phyloP scores from a whole-genome alignment of 2,797 vertebrate genomes.

The Sardinella longiceps region DNA sequence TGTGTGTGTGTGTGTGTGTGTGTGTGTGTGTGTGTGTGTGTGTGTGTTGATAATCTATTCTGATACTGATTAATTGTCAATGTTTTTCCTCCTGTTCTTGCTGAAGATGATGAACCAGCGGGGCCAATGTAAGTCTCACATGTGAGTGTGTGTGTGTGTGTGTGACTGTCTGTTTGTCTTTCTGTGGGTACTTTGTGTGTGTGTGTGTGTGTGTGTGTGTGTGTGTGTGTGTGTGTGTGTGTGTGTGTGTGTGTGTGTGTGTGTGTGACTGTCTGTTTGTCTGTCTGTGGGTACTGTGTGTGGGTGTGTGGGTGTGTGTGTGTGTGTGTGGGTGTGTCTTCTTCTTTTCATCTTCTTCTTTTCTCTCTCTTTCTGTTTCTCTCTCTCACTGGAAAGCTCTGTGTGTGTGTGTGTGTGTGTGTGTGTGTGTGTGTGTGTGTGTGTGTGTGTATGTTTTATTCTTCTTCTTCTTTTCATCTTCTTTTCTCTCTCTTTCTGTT shows the following conservation, averaged over 20 bases:
- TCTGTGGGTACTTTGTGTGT: background rate
- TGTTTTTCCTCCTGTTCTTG: conserved; percentile 68
- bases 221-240: background rate
- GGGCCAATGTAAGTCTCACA: conserved; percentile 90
- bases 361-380: no score
- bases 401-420: background rate
- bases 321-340: background rate
- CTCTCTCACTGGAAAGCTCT: no score
- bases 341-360: no score
- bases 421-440: background rate
- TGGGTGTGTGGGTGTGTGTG: background rate
- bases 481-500: no score
- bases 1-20: no score
- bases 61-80: background rate
- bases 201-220: background rate
- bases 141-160: background rate
- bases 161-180: background rate
- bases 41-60: background rate
- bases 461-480: no score
- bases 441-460: background rate
- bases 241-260: background rate
- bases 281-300: background rate
- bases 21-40: background rate
- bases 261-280: background rate
- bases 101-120: conserved; percentile 92